These are phyloP conservation scores for Stegodyphus mimosarum DNA, from an alignment of 1,140 invertebrate species.

Conservation along the genomic window DNA sequence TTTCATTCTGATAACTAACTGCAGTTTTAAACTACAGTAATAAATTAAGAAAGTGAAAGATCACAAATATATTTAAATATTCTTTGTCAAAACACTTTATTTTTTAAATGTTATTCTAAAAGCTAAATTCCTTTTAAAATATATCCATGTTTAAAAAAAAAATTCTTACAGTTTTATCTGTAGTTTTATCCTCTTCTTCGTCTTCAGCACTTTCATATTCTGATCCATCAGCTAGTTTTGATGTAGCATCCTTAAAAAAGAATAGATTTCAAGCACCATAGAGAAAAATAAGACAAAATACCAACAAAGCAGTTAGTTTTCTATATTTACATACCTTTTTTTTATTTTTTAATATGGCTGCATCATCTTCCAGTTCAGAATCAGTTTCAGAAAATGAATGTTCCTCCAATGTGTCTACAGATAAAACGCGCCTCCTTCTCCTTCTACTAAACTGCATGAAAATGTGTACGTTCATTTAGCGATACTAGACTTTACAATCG, in stretches of 20 bases:
- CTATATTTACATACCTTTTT: conserved; percentile 1
- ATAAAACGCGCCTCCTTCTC: background rate
- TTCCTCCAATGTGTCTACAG: conserved; percentile 3
- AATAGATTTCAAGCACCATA: background rate
- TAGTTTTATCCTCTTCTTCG: conserved; percentile 52
- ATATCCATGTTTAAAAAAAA: background rate
- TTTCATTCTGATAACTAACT: too few relatives aligned
- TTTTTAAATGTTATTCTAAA: too few relatives aligned
- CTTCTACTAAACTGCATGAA: conserved; percentile 18
- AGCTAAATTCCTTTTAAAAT: background rate
- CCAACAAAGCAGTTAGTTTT: background rate
- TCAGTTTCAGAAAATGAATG: conserved; percentile 15
- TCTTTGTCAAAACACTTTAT: too few relatives aligned
- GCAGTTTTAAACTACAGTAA: too few relatives aligned
- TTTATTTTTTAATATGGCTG: conserved; percentile 4
- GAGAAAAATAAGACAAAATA: background rate
- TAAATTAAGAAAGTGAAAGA: too few relatives aligned
- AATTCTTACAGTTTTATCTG: conserved; percentile 40
- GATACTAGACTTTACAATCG: too few relatives aligned
- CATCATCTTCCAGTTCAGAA: conserved; percentile 11
- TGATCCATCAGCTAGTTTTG: conserved; percentile 60
- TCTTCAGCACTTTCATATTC: conserved; percentile 65
- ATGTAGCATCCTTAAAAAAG: conserved; percentile 4
- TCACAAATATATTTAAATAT: too few relatives aligned
- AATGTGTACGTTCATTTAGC: conserved; percentile 1